Conservation (phyloP, 2,797 vertebrate genomes). For the Carduelis carduelis region DNA sequence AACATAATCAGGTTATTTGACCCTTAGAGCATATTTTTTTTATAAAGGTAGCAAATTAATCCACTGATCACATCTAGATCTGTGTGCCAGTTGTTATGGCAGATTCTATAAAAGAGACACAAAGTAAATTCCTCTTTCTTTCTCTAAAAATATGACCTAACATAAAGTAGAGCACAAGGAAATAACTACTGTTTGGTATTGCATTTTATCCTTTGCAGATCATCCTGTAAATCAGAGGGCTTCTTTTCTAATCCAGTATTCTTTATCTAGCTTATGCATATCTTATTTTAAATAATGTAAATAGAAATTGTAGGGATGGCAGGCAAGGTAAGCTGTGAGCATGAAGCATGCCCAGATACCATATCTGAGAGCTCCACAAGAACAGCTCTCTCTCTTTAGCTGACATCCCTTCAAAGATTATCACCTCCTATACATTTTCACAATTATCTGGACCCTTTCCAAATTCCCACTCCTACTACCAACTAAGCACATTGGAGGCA, state of each 20-base stretch:
- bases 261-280: background rate
- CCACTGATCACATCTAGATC: background rate
- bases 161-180: background rate
- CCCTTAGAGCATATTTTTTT: background rate
- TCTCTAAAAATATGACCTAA: background rate
- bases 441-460: background rate
- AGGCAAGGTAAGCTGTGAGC: background rate
- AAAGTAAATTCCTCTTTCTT: background rate
- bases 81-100: background rate
- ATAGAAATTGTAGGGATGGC: background rate
- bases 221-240: background rate
- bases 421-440: background rate
- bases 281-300: background rate
- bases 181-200: background rate
- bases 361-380: background rate
- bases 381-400: background rate
- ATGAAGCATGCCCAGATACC: background rate
- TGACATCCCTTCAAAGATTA: background rate
- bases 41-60: background rate
- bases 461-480: background rate
- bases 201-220: background rate
- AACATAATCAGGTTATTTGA: background rate
- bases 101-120: background rate
- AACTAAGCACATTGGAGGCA: background rate
- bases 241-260: background rate